phyloP scores from a whole-genome alignment of 1,140 invertebrate genomes.

The Pseudomyrmex cubaensis region DNA sequence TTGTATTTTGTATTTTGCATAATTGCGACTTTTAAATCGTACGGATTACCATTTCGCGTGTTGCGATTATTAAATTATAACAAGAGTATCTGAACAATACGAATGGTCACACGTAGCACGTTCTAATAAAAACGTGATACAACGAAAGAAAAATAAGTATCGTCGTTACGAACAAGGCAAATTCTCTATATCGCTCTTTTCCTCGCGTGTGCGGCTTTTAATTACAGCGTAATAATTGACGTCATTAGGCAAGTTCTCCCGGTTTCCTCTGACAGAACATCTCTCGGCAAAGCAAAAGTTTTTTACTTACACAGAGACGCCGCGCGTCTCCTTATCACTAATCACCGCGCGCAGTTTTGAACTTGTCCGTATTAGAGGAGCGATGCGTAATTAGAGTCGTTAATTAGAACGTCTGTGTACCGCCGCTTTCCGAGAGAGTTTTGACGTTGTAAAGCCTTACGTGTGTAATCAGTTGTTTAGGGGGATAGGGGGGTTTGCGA shows the following conservation, averaged over 20 bases:
- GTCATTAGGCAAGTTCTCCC: conserved; percentile 32
- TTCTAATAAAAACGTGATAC: neutral
- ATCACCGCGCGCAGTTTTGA: conserved; percentile 54
- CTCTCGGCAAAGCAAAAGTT: conserved; percentile 49
- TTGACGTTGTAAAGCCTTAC: conserved; percentile 12
- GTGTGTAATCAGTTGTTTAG: conserved; percentile 58
- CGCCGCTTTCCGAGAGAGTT: conserved; percentile 28
- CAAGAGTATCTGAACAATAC: neutral
- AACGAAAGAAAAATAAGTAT: neutral
- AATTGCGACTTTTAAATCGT: neutral
- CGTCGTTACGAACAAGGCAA: neutral
- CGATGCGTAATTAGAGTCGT: conserved; percentile 61
- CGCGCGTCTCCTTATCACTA: conserved; percentile 56
- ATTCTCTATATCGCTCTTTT: conserved; percentile 12
- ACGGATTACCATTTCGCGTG: too few relatives aligned
- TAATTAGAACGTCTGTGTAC: conserved; percentile 60
- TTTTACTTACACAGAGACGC: conserved; percentile 38
- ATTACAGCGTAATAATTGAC: conserved; percentile 49
- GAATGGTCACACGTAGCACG: too few relatives aligned
- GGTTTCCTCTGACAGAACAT: conserved; percentile 35
- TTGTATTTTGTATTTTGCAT: neutral
- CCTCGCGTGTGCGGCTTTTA: conserved; percentile 29
- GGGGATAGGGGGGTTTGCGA: too few relatives aligned
- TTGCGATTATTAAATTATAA: neutral
- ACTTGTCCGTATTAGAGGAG: conserved; percentile 53